phyloP scores from a whole-genome alignment of 1,140 invertebrate genomes.

The Pseudomyrmex pallidus region DNA sequence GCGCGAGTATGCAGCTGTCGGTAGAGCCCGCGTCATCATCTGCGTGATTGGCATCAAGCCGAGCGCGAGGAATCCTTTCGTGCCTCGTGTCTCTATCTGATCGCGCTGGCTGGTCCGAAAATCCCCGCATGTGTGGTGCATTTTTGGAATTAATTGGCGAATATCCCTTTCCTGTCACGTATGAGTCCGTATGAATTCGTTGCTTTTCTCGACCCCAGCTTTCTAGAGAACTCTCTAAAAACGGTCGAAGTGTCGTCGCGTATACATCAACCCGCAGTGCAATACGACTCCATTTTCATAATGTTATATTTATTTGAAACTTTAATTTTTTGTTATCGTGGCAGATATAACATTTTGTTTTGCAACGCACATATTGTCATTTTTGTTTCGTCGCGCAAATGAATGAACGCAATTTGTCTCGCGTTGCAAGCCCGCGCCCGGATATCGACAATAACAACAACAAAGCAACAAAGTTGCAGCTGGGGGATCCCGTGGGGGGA shows the following conservation, averaged over 20 bases:
- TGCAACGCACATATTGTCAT: neutral
- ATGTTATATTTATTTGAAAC: neutral
- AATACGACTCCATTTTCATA: neutral
- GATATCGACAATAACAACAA: slow-evolving; percentile 12
- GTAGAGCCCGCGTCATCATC: slow-evolving; percentile 69
- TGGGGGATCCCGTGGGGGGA: too few species aligned
- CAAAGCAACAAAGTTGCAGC: neutral
- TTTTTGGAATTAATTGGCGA: slow-evolving; percentile 48
- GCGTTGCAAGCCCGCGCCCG: too few species aligned
- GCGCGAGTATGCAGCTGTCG: slow-evolving; percentile 70
- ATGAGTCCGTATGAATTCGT: slow-evolving; percentile 28
- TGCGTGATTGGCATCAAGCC: slow-evolving; percentile 73
- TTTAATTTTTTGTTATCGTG: neutral
- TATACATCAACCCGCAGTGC: neutral
- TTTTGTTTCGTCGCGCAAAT: neutral
- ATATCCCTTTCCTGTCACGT: slow-evolving; percentile 32
- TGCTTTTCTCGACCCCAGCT: neutral
- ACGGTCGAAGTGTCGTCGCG: too few species aligned
- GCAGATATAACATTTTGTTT: neutral
- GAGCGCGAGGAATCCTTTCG: slow-evolving; percentile 44
- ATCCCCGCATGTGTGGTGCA: slow-evolving; percentile 9
- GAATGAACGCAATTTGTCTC: slow-evolving; percentile 25
- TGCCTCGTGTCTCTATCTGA: slow-evolving; percentile 48
- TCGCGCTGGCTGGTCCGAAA: slow-evolving; percentile 5
- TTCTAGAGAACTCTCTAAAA: neutral